Conservation (phyloP, 2,888 invertebrate genomes). For the Ferrisia virgata region DNA sequence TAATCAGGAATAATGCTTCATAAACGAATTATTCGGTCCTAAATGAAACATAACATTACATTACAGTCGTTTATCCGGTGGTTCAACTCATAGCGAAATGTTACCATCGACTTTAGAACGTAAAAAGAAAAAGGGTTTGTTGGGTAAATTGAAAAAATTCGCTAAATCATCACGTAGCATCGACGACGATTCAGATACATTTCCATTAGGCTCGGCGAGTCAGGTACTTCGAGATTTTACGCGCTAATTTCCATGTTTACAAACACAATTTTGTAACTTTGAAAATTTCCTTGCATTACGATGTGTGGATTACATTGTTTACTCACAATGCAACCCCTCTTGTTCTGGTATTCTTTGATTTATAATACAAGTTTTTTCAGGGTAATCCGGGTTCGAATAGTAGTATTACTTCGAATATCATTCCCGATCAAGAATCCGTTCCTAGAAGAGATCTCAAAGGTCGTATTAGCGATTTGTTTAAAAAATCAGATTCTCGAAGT, state of each 20-base stretch:
- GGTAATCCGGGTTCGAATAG: conserved; percentile 67
- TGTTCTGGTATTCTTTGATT: background rate
- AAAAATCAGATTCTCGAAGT: conserved; percentile 65
- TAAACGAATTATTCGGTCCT: too few species aligned
- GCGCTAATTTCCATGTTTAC: background rate
- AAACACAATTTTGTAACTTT: conserved; percentile 19
- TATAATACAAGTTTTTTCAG: conserved; percentile 46
- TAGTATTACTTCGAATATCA: conserved; percentile 59
- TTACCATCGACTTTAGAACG: conserved; percentile 62
- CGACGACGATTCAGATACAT: conserved; percentile 61
- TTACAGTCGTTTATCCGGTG: conserved; percentile 71
- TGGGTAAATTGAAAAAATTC: conserved; percentile 76
- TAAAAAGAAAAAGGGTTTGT: conserved; percentile 75
- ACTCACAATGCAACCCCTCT: background rate
- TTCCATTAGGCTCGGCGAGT: conserved; percentile 51
- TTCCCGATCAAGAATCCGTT: conserved; percentile 57
- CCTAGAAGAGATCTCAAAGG: conserved; percentile 74
- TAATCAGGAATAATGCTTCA: too few species aligned
- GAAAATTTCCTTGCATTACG: background rate
- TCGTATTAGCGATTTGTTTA: conserved; percentile 78
- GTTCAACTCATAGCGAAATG: conserved; percentile 80
- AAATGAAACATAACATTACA: too few species aligned
- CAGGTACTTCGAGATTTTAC: conserved; percentile 54
- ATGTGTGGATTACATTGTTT: background rate
- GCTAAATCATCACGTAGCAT: conserved; percentile 80